Evolutionary conservation across 2,888 invertebrate genomes (phyloP), one percentile per base, ranked within the genome.

Genomic region (Andrena bicolor): DNA sequence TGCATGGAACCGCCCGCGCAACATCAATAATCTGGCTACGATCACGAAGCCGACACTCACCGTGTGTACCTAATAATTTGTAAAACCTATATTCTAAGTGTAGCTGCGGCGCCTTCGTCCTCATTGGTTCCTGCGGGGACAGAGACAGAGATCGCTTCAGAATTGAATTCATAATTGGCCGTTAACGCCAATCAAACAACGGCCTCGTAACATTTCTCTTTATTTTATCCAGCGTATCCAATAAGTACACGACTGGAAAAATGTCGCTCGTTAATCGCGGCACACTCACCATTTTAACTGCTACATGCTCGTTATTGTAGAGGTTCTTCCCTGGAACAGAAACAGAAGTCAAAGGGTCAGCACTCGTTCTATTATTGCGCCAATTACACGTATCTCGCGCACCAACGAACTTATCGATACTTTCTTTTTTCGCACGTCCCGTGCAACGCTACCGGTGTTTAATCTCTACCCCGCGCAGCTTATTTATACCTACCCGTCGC

Each of bases 11-110:
- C 51, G 13, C 16, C 16, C 2, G 23, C n/a, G 28, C 8, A 4
- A 10, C 13, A 71, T 60, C 61, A n/a, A 41, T 56, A n/a, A 41
- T 56, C 20, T 26, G 0, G 10, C 56, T 56, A 8, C 20, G 49
- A 16, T 16, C 8, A 4, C 5, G 13, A n/a, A 28, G 51, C n/a
- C 20, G 16, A 61, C 83, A 93, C 97, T 96, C 95, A 99, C 99
- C 99, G 95, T 98, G 97, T 95, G 98, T 97, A 95, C 99, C 99
- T 95, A 99, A 96, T 95, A 99, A 97, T 96, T 99, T 99, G 96
- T 99, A 99, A 97, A 99, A 99, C 96, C 99, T 97, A 96, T 99
- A 99, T 96, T 99, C 99, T 96, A 99, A 96, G 95, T 99, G 99
- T 94, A 99, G 96, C 96, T 99, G 99, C 87, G 99, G 99, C 94